A percentile compares a stretch with the other conserved stretches of the same genome.
phyloP scores from a whole-genome alignment of 2,888 invertebrate genomes.

The Tigriopus californicus region DNA sequence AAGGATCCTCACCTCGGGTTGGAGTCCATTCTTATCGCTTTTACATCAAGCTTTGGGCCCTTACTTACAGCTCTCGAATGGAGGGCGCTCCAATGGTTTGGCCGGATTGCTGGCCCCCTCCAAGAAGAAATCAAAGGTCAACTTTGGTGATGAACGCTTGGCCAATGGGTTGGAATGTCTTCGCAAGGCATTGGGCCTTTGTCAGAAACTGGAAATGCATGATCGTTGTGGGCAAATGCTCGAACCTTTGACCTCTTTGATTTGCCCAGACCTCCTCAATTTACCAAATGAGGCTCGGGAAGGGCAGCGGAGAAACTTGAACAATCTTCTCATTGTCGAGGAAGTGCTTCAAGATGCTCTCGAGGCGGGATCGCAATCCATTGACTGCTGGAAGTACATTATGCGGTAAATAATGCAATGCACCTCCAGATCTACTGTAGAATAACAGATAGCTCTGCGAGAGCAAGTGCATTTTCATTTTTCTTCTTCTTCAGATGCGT shows the following conservation, averaged over 20 bases:
- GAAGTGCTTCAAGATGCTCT: slow-evolving; percentile 69
- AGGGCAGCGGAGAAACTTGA: background rate
- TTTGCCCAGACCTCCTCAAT: slow-evolving; percentile 37
- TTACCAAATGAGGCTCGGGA: slow-evolving; percentile 39
- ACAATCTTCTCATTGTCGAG: slow-evolving; percentile 70
- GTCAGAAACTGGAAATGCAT: slow-evolving; percentile 15
- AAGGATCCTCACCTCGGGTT: background rate
- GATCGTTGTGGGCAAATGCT: slow-evolving; percentile 19
- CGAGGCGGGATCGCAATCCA: slow-evolving; percentile 74
- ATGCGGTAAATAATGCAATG: slow-evolving; percentile 40
- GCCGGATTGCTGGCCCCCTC: too few species aligned
- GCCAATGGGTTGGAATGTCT: slow-evolving; percentile 3
- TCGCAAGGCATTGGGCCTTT: slow-evolving; percentile 7
- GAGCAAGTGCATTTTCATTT: too few species aligned
- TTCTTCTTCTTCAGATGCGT: too few species aligned
- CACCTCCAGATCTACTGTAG: background rate
- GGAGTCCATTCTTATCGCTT: background rate
- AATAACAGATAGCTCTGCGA: too few species aligned
- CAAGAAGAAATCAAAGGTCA: background rate
- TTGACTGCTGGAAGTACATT: slow-evolving; percentile 89
- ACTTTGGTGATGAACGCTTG: background rate
- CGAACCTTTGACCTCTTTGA: slow-evolving; percentile 20
- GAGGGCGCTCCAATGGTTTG: background rate
- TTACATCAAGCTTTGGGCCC: background rate
- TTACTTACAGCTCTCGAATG: background rate